Conservation (phyloP, 2,113 vertebrate species). For the Tenrec ecaudatus region DNA sequence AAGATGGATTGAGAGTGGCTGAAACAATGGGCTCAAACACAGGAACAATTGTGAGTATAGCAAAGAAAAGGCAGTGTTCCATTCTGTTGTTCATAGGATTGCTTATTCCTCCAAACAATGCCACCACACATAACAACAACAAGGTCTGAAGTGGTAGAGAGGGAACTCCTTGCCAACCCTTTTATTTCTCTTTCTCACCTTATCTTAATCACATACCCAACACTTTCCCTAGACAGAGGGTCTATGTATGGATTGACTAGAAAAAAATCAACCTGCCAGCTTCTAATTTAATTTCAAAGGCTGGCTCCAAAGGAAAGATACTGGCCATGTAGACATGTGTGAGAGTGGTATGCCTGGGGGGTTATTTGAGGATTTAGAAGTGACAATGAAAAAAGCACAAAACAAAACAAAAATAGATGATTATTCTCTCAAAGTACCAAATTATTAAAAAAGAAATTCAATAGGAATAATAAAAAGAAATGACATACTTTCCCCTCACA, state of each 20-base stretch:
- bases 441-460: background rate
- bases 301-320: background rate
- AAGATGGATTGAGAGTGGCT: no score
- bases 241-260: background rate
- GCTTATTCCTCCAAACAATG: no score
- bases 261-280: background rate
- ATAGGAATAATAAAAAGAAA: slow-evolving; percentile 12
- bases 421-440: slow-evolving; percentile 14
- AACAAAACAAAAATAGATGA: background rate
- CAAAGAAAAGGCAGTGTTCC: no score
- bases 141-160: background rate
- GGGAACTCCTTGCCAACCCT: background rate
- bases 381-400: background rate
- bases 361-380: background rate
- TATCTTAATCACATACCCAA: background rate
- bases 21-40: no score
- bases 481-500: background rate
- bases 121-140: no score
- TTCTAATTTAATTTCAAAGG: slow-evolving; percentile 24
- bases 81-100: no score
- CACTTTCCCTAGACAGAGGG: background rate
- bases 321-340: background rate
- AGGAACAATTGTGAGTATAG: no score
- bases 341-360: background rate
- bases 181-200: background rate